Evolutionary conservation across 53 echinoderm and acorn worm genomes (phyloP).

Genomic region (Antedon mediterranea): DNA sequence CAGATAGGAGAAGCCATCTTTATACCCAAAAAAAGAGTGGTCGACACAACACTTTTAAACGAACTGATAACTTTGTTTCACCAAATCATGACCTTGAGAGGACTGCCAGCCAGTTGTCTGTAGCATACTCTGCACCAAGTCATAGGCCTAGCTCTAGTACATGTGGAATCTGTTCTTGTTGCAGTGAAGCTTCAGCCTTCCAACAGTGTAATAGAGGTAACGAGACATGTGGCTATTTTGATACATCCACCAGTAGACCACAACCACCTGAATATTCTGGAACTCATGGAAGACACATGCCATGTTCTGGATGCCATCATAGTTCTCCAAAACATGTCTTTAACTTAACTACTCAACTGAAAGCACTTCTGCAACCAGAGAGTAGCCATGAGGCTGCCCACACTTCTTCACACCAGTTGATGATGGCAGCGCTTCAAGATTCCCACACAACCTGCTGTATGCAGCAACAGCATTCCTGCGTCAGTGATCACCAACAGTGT

Average conservation of each 20-base stretch:
- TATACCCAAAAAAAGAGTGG: neutral
- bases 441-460: neutral
- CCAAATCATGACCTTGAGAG: neutral
- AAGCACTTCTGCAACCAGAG: neutral
- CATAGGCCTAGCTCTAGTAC: neutral
- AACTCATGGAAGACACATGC: neutral
- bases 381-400: neutral
- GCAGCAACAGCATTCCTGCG: neutral
- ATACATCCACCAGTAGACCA: neutral
- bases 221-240: neutral
- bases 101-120: neutral
- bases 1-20: neutral
- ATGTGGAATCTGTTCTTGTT: neutral
- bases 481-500: neutral
- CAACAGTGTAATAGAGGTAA: neutral
- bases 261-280: neutral
- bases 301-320: neutral
- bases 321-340: neutral
- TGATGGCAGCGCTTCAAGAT: neutral
- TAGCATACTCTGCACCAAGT: neutral
- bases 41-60: neutral
- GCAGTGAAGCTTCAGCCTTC: neutral
- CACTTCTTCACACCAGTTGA: neutral
- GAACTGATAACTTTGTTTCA: neutral
- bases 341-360: neutral